A percentile compares a stretch with the other conserved stretches of the same genome.
These are phyloP conservation scores for Cynopterus sphinx DNA, from an alignment of 2,797 vertebrate genomes.

Conservation along the genomic window DNA sequence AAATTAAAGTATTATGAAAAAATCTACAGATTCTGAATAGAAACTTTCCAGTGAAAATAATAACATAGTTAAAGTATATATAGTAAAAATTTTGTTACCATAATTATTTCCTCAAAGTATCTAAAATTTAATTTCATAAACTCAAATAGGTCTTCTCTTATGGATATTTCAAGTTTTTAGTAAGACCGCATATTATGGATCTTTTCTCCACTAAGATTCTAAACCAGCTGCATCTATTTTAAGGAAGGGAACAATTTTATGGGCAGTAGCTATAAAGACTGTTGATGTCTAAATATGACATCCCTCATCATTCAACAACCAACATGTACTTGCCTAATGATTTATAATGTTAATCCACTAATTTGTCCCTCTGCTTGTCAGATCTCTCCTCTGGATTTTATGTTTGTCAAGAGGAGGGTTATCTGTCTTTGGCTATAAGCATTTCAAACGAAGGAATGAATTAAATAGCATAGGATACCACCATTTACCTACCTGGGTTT, in stretches of 20 bases:
- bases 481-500: neutral
- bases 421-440: neutral
- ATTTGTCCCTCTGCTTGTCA: neutral
- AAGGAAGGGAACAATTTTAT: neutral
- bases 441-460: constrained; percentile 36
- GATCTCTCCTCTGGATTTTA: neutral
- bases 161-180: constrained; percentile 14
- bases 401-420: neutral
- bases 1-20: neutral
- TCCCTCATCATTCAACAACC: neutral
- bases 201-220: neutral
- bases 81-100: neutral
- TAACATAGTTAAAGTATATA: neutral
- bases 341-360: neutral
- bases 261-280: neutral
- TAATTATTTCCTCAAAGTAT: neutral
- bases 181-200: neutral
- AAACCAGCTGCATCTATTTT: neutral
- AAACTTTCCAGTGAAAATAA: neutral
- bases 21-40: neutral
- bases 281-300: neutral
- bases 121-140: constrained; percentile 16
- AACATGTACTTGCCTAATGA: neutral
- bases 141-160: neutral
- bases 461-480: neutral